Base-by-base conservation (phyloP, 1,140 invertebrate genomes). In the Papilio xuthus region DNA sequence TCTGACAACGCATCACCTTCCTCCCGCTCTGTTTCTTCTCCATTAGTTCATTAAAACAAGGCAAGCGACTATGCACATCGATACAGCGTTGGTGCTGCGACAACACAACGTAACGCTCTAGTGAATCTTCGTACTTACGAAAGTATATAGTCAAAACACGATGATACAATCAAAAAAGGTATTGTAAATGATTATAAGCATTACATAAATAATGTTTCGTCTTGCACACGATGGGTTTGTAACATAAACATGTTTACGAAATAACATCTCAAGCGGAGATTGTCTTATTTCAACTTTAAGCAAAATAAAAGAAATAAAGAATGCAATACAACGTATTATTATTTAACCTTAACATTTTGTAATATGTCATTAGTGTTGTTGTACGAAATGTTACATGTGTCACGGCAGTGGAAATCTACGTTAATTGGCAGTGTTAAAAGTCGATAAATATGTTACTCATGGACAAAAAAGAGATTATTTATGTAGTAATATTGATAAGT, bases 221-320 rank as follows among this genome's bases (percentile, higher is more conserved):
- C 23, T 28, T 26, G 2, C 26, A 23, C 53, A 26, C 56, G 20
- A 60, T 60, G 26, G 56, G 12, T 23, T 26, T 60, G 56, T 60
- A 60, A 60, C 56, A 8, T 13, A 60, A 60, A 60, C 60, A 28
- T 67, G 60, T 28, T 67, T 67, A 67, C 26, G 60, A 67, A 28
- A 67, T 28, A 28, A 28, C 60, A 28, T 26, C 13, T 26, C 12
- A 63, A 67, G 26, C 60, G 60, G 60, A 28, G 26, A 67, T 28
- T 26, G 53, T 70, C 2, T 70, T 23, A 15, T 10, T 37, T 12
- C 41, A 32, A 71, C 41, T 41, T 71, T 71, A 71, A 71, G 41
- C 18, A 37, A 18, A 37, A 32, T 53, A 20, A 20, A 53, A 42
- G 42, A 78, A 79, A 71, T 75, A 75, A 78, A 75, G 32, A 4